A percentile compares a stretch with the other conserved stretches of the same genome.
These are phyloP conservation scores for Psilopsiagon aymara DNA, from an alignment of 2,113 vertebrate genomes.

Conservation along the genomic window DNA sequence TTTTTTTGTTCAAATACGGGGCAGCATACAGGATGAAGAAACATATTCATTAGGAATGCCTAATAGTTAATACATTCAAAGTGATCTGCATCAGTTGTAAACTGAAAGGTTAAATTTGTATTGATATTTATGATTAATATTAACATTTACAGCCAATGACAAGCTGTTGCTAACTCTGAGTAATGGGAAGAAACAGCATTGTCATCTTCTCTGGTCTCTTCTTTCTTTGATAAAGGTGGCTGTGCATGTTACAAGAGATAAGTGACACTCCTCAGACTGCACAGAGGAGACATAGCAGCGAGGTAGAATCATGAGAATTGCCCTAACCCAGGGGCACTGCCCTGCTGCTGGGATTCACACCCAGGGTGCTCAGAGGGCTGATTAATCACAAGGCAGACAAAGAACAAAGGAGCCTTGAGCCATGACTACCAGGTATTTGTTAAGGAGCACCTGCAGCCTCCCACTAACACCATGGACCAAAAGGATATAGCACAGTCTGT, in stretches of 20 bases:
- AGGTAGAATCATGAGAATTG: not conserved
- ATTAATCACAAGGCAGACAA: too few species aligned
- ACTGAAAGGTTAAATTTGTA: not conserved
- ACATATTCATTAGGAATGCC: not conserved
- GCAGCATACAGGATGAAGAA: not conserved
- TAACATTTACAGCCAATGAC: not conserved
- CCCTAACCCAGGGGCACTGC: not conserved
- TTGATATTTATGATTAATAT: not conserved
- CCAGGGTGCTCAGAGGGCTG: not conserved
- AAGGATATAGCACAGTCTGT: not conserved
- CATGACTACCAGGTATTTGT: not conserved
- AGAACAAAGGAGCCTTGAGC: not conserved
- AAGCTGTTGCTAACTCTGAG: not conserved
- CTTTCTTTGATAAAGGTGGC: not conserved
- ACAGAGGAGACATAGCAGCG: not conserved
- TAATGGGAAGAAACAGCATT: not conserved
- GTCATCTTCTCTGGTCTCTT: not conserved
- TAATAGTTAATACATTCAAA: not conserved
- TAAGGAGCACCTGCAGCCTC: not conserved
- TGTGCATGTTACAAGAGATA: not conserved
- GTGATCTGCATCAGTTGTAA: not conserved
- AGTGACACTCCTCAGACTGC: not conserved
- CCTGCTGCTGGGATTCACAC: not conserved
- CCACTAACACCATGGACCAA: not conserved
- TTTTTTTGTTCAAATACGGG: not conserved